Evolutionary conservation across 1,140 invertebrate genomes (phyloP).

Genomic region (Trissolcus basalis): DNA sequence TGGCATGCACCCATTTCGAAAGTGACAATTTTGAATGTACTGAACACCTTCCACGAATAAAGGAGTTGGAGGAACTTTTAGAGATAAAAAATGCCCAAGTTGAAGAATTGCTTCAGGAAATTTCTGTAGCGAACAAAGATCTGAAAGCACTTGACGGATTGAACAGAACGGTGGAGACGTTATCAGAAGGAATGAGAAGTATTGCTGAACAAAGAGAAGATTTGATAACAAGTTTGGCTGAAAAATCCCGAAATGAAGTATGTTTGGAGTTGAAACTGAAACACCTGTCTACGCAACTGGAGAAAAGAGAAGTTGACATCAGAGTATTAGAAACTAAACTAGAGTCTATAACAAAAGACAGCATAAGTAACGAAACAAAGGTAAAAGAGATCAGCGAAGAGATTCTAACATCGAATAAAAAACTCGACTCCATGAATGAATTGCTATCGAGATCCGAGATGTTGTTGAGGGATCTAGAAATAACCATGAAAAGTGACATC

Average conservation of each 20-base stretch:
- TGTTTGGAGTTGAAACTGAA: conserved; percentile 59
- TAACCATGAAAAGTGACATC: too few species aligned
- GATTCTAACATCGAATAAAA: too few species aligned
- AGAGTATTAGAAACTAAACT: conserved; percentile 51
- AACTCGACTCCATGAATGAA: too few species aligned
- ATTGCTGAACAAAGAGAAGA: conserved; percentile 52
- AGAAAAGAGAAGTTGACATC: conserved; percentile 61
- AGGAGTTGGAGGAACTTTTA: conserved; percentile 58
- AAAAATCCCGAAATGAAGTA: conserved; percentile 48
- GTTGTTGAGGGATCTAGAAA: too few species aligned
- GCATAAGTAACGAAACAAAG: too few species aligned
- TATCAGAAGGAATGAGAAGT: conserved; percentile 48
- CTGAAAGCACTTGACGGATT: conserved; percentile 33
- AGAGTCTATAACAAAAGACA: too few species aligned
- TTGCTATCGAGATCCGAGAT: too few species aligned
- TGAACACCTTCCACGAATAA: conserved; percentile 59
- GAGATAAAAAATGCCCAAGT: conserved; percentile 39
- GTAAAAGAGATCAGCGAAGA: too few species aligned
- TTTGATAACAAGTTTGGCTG: conserved; percentile 32
- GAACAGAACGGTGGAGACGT: conserved; percentile 53
- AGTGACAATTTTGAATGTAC: conserved; percentile 30
- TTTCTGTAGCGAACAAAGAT: conserved; percentile 47
- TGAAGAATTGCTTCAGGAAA: conserved; percentile 44
- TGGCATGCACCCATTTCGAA: conserved; percentile 55
- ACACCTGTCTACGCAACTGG: conserved; percentile 46